These are phyloP conservation scores for Thecophora atra DNA, from an alignment of 2,888 invertebrate genomes.

Conservation along the genomic window DNA sequence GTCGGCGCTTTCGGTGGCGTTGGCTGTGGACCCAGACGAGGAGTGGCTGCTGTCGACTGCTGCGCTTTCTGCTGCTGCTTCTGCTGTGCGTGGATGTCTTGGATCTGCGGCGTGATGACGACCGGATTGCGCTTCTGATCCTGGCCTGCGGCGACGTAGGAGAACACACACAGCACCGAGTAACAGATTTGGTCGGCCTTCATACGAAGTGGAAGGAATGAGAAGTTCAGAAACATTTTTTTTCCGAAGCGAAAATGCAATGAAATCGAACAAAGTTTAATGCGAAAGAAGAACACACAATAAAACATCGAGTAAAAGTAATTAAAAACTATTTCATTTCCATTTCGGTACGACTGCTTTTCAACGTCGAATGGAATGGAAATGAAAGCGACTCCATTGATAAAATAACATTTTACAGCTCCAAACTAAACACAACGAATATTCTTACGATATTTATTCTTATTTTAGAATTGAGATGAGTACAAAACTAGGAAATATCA, in stretches of 20 bases:
- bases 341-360: too few relatives aligned
- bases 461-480: conserved; percentile 41
- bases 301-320: neutral
- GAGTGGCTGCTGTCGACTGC: conserved; percentile 49
- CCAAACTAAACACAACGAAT: neutral
- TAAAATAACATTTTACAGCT: too few relatives aligned
- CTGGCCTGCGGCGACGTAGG: conserved; percentile 94
- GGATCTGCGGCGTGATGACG: conserved; percentile 63
- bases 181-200: conserved; percentile 99
- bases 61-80: conserved; percentile 56
- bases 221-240: conserved; percentile 10
- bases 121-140: conserved; percentile 73
- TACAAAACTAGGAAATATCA: conserved; percentile 4
- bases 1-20: conserved; percentile 43
- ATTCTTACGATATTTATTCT: conserved; percentile 2
- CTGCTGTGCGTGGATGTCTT: conserved; percentile 63
- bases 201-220: neutral
- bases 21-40: conserved; percentile 44
- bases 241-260: neutral
- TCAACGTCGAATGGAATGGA: too few relatives aligned
- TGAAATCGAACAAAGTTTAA: neutral
- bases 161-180: conserved; percentile 98
- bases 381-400: too few relatives aligned
- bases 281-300: neutral
- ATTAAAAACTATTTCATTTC: too few relatives aligned